Conservation (phyloP, 2,888 invertebrate species). For the Scaptodrosophila latifasciaeformis region DNA sequence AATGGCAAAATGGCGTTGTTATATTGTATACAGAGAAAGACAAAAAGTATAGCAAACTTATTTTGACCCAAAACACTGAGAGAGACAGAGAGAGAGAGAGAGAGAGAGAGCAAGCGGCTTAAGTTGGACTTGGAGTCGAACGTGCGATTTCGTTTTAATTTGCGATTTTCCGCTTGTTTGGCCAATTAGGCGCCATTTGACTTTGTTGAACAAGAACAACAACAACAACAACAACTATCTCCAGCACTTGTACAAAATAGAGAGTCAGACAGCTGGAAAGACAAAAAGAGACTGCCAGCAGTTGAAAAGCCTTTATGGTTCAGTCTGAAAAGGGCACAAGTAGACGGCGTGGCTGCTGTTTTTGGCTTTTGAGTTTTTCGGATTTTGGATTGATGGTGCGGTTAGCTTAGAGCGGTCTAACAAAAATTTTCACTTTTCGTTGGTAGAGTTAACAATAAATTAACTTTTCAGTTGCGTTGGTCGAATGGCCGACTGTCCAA, state of each 20-base stretch:
- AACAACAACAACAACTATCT: not conserved
- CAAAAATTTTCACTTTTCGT: conserved; percentile 19
- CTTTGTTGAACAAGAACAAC: conserved; percentile 33
- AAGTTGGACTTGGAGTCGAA: conserved; percentile 14
- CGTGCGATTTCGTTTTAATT: conserved; percentile 52
- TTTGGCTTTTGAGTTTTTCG: too few relatives aligned
- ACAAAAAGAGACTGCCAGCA: too few relatives aligned
- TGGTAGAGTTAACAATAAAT: conserved; percentile 41
- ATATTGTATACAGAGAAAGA: too few relatives aligned
- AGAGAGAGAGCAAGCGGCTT: conserved; percentile 1
- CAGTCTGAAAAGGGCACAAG: too few relatives aligned
- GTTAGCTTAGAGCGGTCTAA: not conserved
- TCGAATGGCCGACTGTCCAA: not conserved
- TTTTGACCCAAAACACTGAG: not conserved
- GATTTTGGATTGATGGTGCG: not conserved
- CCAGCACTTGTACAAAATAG: too few relatives aligned
- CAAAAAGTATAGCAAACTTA: not conserved
- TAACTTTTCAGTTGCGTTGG: conserved; percentile 30
- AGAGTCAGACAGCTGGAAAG: too few relatives aligned
- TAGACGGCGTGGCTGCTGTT: too few relatives aligned
- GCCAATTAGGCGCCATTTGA: conserved; percentile 66
- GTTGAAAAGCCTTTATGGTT: too few relatives aligned
- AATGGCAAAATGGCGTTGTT: too few relatives aligned
- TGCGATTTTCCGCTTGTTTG: conserved; percentile 68
- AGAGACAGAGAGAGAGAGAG: not conserved